Conservation (phyloP, 2,888 invertebrate genomes). For the Epinotia nisella region DNA sequence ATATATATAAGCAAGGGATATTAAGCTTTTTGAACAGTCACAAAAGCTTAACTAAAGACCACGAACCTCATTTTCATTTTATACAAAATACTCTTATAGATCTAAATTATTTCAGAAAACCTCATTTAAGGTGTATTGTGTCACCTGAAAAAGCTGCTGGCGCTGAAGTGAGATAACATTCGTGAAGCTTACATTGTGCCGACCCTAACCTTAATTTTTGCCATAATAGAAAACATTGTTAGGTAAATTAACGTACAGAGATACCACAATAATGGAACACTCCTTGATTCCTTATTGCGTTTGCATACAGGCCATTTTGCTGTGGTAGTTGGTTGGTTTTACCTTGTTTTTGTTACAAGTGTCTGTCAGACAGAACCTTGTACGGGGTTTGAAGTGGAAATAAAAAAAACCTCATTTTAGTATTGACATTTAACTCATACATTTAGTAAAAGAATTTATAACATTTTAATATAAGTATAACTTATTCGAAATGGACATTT, state of each 20-base stretch:
- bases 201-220: conserved; percentile 50
- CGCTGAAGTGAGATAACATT: conserved; percentile 52
- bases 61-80: conserved; percentile 3
- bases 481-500: too few relatives aligned
- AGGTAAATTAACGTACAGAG: conserved; percentile 49
- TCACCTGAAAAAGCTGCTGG: conserved; percentile 50
- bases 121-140: conserved; percentile 26
- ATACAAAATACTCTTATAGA: conserved; percentile 1
- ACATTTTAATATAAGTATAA: too few relatives aligned
- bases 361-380: not conserved
- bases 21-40: too few relatives aligned
- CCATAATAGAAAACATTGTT: conserved; percentile 56
- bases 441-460: too few relatives aligned
- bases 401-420: not conserved
- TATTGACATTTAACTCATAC: too few relatives aligned
- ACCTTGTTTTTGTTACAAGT: not conserved
- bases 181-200: conserved; percentile 50
- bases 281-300: not conserved
- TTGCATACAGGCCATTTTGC: not conserved
- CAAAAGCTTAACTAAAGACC: not conserved
- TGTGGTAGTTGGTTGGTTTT: not conserved
- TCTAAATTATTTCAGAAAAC: conserved; percentile 9
- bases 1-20: too few relatives aligned
- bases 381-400: not conserved
- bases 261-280: not conserved